These are phyloP conservation scores for Amiota communis DNA, from an alignment of 2,888 invertebrate genomes.

Conservation along the genomic window DNA sequence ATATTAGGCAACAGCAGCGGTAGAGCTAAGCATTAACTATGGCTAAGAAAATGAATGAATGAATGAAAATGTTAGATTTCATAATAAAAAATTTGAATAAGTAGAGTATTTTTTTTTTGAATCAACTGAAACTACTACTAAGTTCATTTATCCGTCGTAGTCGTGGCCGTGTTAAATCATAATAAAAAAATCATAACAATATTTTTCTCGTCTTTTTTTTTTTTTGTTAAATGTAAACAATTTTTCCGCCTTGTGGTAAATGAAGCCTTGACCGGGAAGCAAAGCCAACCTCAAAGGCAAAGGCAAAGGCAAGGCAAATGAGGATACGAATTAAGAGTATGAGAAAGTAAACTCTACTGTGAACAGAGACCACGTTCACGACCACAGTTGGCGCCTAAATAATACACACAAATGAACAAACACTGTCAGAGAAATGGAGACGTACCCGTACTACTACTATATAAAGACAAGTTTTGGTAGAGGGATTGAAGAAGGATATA, in stretches of 20 bases:
- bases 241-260: constrained; percentile 43
- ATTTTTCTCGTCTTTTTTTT: neutral
- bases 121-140: too few relatives aligned
- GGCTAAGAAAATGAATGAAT: too few relatives aligned
- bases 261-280: constrained; percentile 49
- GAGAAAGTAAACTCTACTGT: neutral
- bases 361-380: constrained; percentile 7
- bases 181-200: constrained; percentile 23
- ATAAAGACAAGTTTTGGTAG: neutral
- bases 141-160: too few relatives aligned
- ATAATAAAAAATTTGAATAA: too few relatives aligned
- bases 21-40: too few relatives aligned
- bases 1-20: too few relatives aligned
- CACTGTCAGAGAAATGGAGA: neutral
- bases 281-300: neutral
- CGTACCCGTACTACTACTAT: too few relatives aligned
- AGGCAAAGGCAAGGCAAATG: too few relatives aligned
- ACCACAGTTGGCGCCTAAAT: constrained; percentile 28
- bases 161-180: neutral
- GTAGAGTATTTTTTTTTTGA: too few relatives aligned
- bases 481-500: neutral
- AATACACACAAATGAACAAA: constrained; percentile 33
- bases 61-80: too few relatives aligned
- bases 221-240: constrained; percentile 54
- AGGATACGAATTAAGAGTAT: too few relatives aligned